Evolutionary conservation across 2,888 invertebrate genomes (phyloP).

Genomic region (Plemyria rubiginata): DNA sequence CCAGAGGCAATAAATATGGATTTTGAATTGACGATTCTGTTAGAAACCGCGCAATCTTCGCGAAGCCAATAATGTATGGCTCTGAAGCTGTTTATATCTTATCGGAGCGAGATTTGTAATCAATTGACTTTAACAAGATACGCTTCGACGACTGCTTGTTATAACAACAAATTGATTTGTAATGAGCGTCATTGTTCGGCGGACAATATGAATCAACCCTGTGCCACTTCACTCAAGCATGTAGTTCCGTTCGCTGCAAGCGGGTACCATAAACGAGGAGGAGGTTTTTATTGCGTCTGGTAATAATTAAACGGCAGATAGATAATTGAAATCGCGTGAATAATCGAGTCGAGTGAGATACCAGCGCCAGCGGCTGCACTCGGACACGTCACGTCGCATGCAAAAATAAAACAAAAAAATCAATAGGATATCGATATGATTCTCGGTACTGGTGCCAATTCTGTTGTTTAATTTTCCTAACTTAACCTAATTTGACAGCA

Average conservation of each 20-base stretch:
- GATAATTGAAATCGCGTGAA: constrained; percentile 71
- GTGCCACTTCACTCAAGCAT: constrained; percentile 27
- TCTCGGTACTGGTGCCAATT: constrained; percentile 42
- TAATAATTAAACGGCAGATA: constrained; percentile 58
- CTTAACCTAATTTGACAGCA: too few relatives aligned
- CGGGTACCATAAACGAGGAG: constrained; percentile 39
- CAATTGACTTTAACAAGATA: constrained; percentile 26
- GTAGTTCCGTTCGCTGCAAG: constrained; percentile 32
- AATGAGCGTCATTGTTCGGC: constrained; percentile 28
- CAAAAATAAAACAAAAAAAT: constrained; percentile 53
- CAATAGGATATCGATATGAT: constrained; percentile 45
- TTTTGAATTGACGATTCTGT: constrained; percentile 32
- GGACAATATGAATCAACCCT: constrained; percentile 33
- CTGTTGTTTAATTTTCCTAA: too few relatives aligned
- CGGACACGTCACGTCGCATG: constrained; percentile 73
- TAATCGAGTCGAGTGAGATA: constrained; percentile 59
- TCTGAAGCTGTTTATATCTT: constrained; percentile 19
- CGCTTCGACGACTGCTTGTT: constrained; percentile 25
- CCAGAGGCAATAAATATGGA: constrained; percentile 36
- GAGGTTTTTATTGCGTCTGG: constrained; percentile 31
- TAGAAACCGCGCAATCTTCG: constrained; percentile 29
- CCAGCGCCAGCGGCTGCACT: constrained; percentile 57
- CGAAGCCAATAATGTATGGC: constrained; percentile 24
- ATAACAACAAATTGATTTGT: constrained; percentile 32
- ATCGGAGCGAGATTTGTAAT: constrained; percentile 27